These are phyloP conservation scores for Montipora capricornis DNA, from an alignment of 64 coral and sea anemone species.

Conservation along the genomic window DNA sequence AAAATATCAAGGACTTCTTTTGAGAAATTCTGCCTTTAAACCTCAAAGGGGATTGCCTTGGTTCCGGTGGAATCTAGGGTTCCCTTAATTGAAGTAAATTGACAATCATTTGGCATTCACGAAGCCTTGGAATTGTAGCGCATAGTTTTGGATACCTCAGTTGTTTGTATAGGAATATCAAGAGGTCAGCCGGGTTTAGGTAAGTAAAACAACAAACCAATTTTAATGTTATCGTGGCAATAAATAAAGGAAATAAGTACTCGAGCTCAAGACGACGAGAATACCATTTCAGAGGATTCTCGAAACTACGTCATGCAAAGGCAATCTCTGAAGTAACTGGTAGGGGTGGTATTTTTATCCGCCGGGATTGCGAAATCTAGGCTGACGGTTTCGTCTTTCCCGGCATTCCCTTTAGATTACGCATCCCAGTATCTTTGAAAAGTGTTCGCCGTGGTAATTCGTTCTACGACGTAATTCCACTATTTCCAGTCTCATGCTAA, in stretches of 20 bases:
- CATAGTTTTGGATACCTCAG: neutral
- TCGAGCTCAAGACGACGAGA: too few species aligned
- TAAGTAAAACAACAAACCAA: neutral
- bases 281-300: neutral
- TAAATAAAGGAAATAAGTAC: neutral
- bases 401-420: too few species aligned
- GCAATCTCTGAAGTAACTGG: neutral
- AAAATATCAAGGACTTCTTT: neutral
- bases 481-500: too few species aligned
- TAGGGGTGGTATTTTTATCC: too few species aligned
- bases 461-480: too few species aligned
- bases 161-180: constrained; percentile 31
- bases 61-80: constrained; percentile 3
- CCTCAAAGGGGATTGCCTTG: neutral
- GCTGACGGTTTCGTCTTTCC: too few species aligned
- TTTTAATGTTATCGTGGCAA: neutral
- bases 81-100: neutral
- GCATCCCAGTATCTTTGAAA: too few species aligned
- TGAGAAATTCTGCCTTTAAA: neutral
- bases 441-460: too few species aligned
- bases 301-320: neutral
- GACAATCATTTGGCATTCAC: neutral
- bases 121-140: neutral
- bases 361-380: too few species aligned
- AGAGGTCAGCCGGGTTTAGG: constrained; percentile 12